These are phyloP conservation scores for Jaculus jaculus DNA, from an alignment of 2,113 vertebrate species.

Conservation along the genomic window DNA sequence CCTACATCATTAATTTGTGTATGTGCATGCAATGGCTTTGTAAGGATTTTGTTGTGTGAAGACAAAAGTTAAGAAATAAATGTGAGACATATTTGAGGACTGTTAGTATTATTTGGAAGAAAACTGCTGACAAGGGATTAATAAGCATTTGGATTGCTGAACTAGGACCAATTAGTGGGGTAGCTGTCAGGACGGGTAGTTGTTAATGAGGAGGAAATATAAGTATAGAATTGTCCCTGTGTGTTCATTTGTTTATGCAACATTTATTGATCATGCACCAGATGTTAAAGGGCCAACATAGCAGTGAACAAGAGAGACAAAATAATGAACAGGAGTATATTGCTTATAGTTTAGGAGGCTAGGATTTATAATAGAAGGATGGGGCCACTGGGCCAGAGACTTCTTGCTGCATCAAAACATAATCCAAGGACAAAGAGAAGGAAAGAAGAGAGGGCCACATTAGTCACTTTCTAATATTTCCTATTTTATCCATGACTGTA, in stretches of 20 bases:
- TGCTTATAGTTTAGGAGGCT: background rate
- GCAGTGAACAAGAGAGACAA: background rate
- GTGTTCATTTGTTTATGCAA: background rate
- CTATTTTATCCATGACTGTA: background rate
- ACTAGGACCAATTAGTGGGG: background rate
- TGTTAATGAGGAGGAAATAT: background rate
- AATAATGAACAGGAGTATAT: background rate
- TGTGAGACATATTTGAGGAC: background rate
- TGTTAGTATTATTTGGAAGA: background rate
- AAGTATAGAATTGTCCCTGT: background rate
- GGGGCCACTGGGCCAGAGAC: fast-evolving
- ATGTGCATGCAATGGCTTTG: no score
- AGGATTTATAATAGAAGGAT: background rate
- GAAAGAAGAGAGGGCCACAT: no score
- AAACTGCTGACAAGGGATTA: background rate
- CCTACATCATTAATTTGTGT: no score
- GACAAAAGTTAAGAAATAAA: background rate
- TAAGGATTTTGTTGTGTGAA: no score
- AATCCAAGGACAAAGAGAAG: background rate
- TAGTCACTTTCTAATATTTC: no score
- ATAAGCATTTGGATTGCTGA: background rate
- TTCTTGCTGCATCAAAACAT: background rate
- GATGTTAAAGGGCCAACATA: background rate
- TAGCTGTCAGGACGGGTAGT: background rate
- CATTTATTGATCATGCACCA: background rate